Evolutionary conservation across 2,797 vertebrate species (phyloP).

Genomic region (Salarias fasciatus): DNA sequence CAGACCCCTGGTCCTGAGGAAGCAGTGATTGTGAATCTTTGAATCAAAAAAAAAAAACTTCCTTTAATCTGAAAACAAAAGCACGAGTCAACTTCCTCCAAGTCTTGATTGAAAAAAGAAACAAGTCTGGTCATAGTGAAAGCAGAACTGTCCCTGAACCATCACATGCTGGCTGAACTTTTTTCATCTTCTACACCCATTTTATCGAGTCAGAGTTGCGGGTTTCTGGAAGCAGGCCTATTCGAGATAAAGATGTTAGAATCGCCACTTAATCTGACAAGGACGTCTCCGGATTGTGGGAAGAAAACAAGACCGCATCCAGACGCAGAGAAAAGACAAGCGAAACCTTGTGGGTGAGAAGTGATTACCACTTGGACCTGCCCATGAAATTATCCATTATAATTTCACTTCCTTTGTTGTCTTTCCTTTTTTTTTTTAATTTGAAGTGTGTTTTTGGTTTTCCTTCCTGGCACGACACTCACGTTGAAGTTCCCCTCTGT

Average conservation of each 20-base stretch:
- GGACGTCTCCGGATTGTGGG: too few species aligned
- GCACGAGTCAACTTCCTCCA: constrained; percentile 21
- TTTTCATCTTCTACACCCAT: too few species aligned
- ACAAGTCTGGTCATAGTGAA: neutral
- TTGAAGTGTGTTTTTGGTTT: neutral
- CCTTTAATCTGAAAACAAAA: neutral
- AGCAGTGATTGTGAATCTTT: neutral
- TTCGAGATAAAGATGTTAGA: too few species aligned
- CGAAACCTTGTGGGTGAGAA: too few species aligned
- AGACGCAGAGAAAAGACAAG: too few species aligned
- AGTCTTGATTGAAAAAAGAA: neutral
- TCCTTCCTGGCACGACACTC: constrained; percentile 16
- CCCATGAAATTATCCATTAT: too few species aligned
- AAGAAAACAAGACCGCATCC: too few species aligned
- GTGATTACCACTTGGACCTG: too few species aligned
- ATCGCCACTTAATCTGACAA: too few species aligned
- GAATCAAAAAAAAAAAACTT: neutral
- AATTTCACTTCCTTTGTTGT: neutral
- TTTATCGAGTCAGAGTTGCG: too few species aligned
- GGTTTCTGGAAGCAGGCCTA: too few species aligned
- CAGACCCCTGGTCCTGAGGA: too few species aligned
- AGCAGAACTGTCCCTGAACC: constrained; percentile 28
- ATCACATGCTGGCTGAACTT: neutral
- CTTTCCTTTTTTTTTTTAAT: neutral
- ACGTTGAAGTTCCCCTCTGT: neutral